Base-by-base conservation (phyloP, 1,140 invertebrate genomes). In the Eriosoma lanigerum region DNA sequence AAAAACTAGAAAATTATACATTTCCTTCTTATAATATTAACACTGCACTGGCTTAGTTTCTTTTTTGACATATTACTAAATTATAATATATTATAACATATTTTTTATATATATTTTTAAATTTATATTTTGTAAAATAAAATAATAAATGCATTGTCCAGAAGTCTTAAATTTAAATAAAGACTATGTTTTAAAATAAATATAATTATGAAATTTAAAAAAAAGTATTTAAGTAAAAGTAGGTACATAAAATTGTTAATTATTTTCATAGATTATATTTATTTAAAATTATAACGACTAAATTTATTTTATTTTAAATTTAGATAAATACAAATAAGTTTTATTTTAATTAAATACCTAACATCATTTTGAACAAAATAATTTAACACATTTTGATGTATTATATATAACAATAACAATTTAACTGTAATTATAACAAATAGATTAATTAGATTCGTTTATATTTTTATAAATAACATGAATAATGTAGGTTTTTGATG, bases 11-110 rank as follows among this genome's bases (percentile, higher is more conserved):
- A n/a, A n/a, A n/a, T n/a, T n/a, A n/a, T n/a, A n/a, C n/a, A n/a
- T n/a, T n/a, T n/a, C 64, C 26, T 32, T 10, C 6, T 26, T n/a
- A 38, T 66, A 44, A n/a, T 0, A 44, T 21, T 66, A 66, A 66
- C 32, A 66, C 64, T 44, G 62, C 62, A 66, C 32, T 66, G 6
- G 62, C 19, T 66, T 21, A 66, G n/a, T 66, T n/a, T 46, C 21
- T 66, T 44, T 3, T 66, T 66, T 13, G 21, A 21, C 13, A 0
- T 66, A 66, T 21, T 38, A 64, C 38, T 32, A 66, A 44, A 19
- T 66, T 15, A 46, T 44, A 38, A 38, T 38, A 38, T 38, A 38
- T 38, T 44, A 21, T 21, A 46, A 44, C 32, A 46, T 66, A 66
- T 44, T 66, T 66, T 66, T 66, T 66, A 44, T 66, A 66, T 44